Evolutionary conservation across 2,888 invertebrate genomes (phyloP).

Genomic region (Phyllotreta cruciferae): DNA sequence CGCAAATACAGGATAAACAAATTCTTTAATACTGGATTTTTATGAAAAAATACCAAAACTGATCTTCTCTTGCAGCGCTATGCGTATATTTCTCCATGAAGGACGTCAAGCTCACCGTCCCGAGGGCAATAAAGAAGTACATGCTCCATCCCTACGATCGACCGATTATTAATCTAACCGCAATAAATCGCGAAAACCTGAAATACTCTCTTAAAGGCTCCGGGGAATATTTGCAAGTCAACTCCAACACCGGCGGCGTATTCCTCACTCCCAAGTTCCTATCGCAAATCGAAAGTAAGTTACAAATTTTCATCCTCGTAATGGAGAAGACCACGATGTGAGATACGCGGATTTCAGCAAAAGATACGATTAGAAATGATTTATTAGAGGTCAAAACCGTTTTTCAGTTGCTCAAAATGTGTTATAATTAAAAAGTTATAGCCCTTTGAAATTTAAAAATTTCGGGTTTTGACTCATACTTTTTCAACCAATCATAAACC

Average conservation of each 20-base stretch:
- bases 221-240: constrained; percentile 43
- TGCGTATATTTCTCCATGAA: constrained; percentile 54
- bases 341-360: no score
- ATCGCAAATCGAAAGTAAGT: constrained; percentile 43
- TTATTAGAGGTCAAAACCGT: no score
- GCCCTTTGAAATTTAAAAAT: no score
- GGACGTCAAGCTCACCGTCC: constrained; percentile 50
- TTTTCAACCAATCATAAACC: no score
- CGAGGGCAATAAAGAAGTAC: constrained; percentile 44
- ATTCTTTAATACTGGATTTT: constrained; percentile 8
- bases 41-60: background rate
- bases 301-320: background rate
- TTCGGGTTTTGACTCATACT: no score
- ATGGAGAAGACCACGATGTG: background rate
- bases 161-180: constrained; percentile 46
- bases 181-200: constrained; percentile 36
- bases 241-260: constrained; percentile 45
- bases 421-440: no score
- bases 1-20: no score
- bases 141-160: constrained; percentile 44
- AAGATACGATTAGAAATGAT: no score
- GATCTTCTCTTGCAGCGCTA: constrained; percentile 47
- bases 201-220: constrained; percentile 43
- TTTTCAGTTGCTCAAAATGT: constrained; percentile 13
- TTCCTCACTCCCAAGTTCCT: constrained; percentile 42